Base-by-base conservation (phyloP, 2,888 invertebrate species). In the Tigriopus californicus region DNA sequence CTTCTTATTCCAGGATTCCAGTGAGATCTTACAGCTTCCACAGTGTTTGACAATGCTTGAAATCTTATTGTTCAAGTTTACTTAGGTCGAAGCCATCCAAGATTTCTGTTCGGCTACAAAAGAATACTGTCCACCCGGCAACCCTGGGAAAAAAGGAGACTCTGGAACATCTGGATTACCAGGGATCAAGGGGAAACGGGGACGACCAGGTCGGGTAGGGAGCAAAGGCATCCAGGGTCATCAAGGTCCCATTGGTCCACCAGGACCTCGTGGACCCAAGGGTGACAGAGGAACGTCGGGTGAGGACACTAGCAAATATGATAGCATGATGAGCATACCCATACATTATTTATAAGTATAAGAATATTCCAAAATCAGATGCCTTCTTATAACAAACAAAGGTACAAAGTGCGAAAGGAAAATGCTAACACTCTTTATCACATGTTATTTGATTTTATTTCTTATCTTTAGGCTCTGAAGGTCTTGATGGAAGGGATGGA, bases 401-500 rank as follows among this genome's bases (percentile, higher is more conserved):
- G n/a, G n/a, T n/a, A n/a, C n/a, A n/a, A n/a, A n/a, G n/a, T n/a
- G n/a, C n/a, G n/a, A n/a, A n/a, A n/a, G n/a, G n/a, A n/a, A n/a
- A n/a, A n/a, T n/a, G n/a, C n/a, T n/a, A n/a, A n/a, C n/a, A n/a
- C n/a, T n/a, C n/a, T 15, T 49, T 61, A 52, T 51, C 49, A 10
- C n/a, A 57, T 40, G 62, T 66, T 70, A 33, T 33, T 33, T 8
- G 33, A 33, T 33, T n/a, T 8, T 5, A 33, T 33, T 33, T 33
- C 8, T 8, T 5, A 33, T 5, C 33, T 33, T 33, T 33, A 33
- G 33, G 68, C 44, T 68, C 71, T 61, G 65, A 80, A 0, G 86
- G 86, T 0, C 70, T 89, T 1, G 90, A 91, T 67, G 91, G 90
- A 0, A 74, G 87, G 59, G 88, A 90, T 65, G 90, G 90, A 2